These are phyloP conservation scores for Chesias legatella DNA, from an alignment of 2,888 invertebrate genomes.

Conservation along the genomic window DNA sequence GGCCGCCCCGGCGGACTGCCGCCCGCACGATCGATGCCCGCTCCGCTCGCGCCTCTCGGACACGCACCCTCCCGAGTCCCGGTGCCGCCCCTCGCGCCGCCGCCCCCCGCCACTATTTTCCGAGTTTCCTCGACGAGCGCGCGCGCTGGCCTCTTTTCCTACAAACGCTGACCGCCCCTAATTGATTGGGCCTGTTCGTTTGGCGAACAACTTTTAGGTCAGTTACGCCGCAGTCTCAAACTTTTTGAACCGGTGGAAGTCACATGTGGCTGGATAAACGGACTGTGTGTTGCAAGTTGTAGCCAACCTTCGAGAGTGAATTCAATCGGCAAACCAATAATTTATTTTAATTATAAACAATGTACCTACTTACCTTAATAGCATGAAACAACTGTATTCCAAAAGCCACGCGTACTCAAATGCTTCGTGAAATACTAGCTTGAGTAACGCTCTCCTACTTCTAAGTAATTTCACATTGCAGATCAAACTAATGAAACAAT, in stretches of 20 bases:
- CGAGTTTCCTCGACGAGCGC: constrained; percentile 79
- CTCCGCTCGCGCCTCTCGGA: constrained; percentile 55
- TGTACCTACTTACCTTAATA: too few relatives aligned
- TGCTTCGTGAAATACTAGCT: too few relatives aligned
- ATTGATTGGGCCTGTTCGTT: constrained; percentile 75
- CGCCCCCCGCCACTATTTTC: constrained; percentile 64
- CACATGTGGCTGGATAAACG: too few relatives aligned
- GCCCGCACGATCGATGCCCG: constrained; percentile 63
- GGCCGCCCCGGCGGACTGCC: constrained; percentile 79
- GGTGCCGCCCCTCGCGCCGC: constrained; percentile 53
- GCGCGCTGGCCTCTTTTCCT: constrained; percentile 79
- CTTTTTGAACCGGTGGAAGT: constrained; percentile 1
- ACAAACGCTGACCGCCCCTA: constrained; percentile 78
- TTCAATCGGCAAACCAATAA: too few relatives aligned
- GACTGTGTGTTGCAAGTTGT: too few relatives aligned
- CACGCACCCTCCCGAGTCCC: constrained; percentile 67
- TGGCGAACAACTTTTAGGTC: constrained; percentile 76
- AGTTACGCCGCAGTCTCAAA: constrained; percentile 41
- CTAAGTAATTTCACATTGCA: too few relatives aligned
- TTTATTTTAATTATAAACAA: too few relatives aligned
- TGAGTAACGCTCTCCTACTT: too few relatives aligned
- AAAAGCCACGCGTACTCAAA: too few relatives aligned
- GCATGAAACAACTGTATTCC: too few relatives aligned
- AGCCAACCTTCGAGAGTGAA: not conserved
- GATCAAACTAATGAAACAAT: too few relatives aligned